phyloP scores from a whole-genome alignment of 2,888 invertebrate genomes.

The Drosophila differens region DNA sequence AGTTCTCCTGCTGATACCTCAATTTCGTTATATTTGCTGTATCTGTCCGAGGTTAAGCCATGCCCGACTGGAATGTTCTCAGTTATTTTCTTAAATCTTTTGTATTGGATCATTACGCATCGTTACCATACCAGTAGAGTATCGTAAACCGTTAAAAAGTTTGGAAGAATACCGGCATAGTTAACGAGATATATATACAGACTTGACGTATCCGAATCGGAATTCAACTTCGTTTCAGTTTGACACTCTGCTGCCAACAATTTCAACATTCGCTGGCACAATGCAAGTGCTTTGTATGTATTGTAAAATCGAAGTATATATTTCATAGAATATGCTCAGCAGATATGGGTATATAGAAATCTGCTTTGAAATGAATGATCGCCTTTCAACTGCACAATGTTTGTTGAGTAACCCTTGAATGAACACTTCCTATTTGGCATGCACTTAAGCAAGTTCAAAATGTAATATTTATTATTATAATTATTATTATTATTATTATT shows the following conservation, averaged over 20 bases:
- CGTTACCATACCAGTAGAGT: not conserved
- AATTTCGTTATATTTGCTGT: not conserved
- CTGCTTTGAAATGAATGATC: not conserved
- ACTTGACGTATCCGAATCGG: not conserved
- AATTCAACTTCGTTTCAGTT: not conserved
- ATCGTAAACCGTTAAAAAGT: not conserved
- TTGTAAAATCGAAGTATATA: not conserved
- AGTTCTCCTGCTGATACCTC: not conserved
- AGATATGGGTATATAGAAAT: not conserved
- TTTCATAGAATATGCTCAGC: not conserved
- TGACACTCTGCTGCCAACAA: not conserved
- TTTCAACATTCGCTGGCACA: not conserved
- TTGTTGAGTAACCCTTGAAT: not conserved
- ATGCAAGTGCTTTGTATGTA: not conserved
- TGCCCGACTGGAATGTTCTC: not conserved
- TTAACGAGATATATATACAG: not conserved
- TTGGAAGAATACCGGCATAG: not conserved
- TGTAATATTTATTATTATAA: not conserved
- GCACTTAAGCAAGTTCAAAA: not conserved
- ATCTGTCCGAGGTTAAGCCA: not conserved
- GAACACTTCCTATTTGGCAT: not conserved
- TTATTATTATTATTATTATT: not conserved
- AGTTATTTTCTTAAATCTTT: not conserved
- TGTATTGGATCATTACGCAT: not conserved
- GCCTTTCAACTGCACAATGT: not conserved